Conservation (phyloP, 2,888 invertebrate genomes). For the Phalera bucephala region DNA sequence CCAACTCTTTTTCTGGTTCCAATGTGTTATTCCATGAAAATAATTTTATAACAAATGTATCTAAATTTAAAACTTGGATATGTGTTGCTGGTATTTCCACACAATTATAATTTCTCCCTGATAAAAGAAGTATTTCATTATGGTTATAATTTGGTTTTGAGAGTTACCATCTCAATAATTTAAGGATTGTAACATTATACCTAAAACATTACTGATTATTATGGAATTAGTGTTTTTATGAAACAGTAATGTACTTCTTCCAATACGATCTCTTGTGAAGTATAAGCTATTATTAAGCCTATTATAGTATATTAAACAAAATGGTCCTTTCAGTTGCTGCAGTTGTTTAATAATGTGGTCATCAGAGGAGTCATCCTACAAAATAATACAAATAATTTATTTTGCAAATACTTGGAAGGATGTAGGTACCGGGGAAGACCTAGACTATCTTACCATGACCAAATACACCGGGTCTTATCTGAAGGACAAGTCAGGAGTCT, state of each 20-base stretch:
- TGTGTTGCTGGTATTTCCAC: slow-evolving; percentile 86
- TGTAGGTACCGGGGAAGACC: too few relatives aligned
- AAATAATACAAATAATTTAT: too few relatives aligned
- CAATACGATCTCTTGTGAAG: slow-evolving; percentile 93
- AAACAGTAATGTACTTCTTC: slow-evolving; percentile 92
- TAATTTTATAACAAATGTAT: slow-evolving; percentile 43
- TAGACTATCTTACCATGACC: too few relatives aligned
- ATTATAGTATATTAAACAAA: slow-evolving; percentile 90
- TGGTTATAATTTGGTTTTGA: too few relatives aligned
- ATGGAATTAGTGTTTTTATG: slow-evolving; percentile 65
- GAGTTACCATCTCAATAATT: too few relatives aligned
- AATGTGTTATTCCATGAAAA: slow-evolving; percentile 51
- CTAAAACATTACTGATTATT: slow-evolving; percentile 81
- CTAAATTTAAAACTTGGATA: slow-evolving; percentile 79
- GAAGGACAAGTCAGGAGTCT: too few relatives aligned
- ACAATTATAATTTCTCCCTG: slow-evolving; percentile 66
- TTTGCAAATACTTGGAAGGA: too few relatives aligned
- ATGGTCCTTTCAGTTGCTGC: slow-evolving; percentile 89
- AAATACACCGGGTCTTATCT: too few relatives aligned
- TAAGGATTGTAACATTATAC: too few relatives aligned
- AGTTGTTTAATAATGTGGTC: slow-evolving; percentile 72
- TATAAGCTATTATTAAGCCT: slow-evolving; percentile 83
- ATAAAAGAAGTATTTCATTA: slow-evolving; percentile 26
- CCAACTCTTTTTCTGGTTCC: slow-evolving; percentile 36
- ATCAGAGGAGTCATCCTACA: slow-evolving; percentile 34